These are phyloP conservation scores for Pongo abelii DNA, from an alignment of 2,113 vertebrate genomes.

Conservation along the genomic window DNA sequence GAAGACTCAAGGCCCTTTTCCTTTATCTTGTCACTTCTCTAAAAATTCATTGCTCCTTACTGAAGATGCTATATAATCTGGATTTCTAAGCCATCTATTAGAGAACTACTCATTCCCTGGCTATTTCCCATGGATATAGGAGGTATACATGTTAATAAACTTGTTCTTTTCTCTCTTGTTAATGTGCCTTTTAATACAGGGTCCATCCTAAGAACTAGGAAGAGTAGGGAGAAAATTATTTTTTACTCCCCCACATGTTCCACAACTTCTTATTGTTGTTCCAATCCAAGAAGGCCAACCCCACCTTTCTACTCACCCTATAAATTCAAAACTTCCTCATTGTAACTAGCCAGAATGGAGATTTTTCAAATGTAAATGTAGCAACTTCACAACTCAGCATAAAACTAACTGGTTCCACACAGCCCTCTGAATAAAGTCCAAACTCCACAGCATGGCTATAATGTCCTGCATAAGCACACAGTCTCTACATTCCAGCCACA, in stretches of 20 bases:
- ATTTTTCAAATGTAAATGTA: background rate
- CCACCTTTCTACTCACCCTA: background rate
- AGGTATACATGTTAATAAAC: background rate
- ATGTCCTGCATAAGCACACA: background rate
- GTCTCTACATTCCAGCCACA: background rate
- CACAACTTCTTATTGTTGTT: background rate
- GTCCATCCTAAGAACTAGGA: background rate
- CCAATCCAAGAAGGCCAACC: background rate
- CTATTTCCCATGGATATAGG: background rate
- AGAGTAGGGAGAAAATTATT: background rate
- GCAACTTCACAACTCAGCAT: background rate
- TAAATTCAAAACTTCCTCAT: background rate
- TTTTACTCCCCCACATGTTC: background rate
- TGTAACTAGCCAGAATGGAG: background rate
- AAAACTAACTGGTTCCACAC: background rate
- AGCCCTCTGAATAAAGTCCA: background rate
- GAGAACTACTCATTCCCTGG: background rate
- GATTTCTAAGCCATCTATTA: background rate
- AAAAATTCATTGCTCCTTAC: background rate
- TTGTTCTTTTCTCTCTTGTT: background rate
- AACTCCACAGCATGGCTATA: background rate
- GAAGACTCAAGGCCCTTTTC: background rate
- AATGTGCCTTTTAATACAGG: background rate
- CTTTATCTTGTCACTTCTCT: background rate
- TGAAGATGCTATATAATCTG: background rate